Conservation (phyloP, 2,888 invertebrate genomes). For the Caenorhabditis plicata region DNA sequence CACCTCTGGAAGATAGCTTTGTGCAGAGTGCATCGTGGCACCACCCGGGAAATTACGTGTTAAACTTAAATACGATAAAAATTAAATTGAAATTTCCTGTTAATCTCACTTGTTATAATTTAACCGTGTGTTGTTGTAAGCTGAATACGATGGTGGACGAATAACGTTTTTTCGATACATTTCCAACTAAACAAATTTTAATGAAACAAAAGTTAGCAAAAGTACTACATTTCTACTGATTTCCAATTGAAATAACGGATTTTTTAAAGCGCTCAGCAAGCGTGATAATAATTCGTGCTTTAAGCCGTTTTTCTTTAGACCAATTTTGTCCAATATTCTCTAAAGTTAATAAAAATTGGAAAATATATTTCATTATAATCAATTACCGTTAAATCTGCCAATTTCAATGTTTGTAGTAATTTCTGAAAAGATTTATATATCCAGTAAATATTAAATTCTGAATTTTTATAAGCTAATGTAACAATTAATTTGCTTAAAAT, state of each 20-base stretch:
- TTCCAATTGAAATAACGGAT: neutral
- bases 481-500: too few relatives aligned
- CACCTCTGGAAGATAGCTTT: neutral
- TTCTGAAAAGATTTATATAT: too few relatives aligned
- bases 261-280: neutral
- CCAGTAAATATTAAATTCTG: too few relatives aligned
- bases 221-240: neutral
- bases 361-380: too few relatives aligned
- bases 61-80: too few relatives aligned
- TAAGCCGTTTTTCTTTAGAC: neutral
- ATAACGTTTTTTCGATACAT: neutral
- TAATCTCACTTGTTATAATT: too few relatives aligned
- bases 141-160: neutral
- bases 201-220: neutral
- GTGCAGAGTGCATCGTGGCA: constrained; percentile 1
- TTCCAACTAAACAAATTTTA: neutral
- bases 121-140: neutral
- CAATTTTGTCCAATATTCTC: neutral
- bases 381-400: too few relatives aligned
- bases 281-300: neutral
- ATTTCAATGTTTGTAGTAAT: too few relatives aligned
- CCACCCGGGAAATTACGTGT: too few relatives aligned
- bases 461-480: too few relatives aligned
- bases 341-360: neutral
- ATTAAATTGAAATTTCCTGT: too few relatives aligned